Percentiles rank a stretch among this genome's conserved stretches.
These are phyloP conservation scores for Aquatica leii DNA, from an alignment of 2,888 invertebrate species.

Conservation along the genomic window DNA sequence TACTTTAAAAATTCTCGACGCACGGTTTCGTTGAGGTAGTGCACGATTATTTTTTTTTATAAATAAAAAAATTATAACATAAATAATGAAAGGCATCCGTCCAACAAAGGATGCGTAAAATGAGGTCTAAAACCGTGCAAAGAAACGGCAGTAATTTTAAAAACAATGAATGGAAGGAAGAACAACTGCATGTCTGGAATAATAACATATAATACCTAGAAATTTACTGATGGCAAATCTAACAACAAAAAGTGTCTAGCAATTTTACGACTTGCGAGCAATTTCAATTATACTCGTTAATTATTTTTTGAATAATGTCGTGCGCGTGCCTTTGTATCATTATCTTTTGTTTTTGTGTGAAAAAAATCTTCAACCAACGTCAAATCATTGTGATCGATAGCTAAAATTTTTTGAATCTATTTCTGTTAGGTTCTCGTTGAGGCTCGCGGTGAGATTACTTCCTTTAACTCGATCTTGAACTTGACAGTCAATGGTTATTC, in stretches of 20 bases:
- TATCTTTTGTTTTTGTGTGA: too few relatives aligned
- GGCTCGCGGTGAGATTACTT: too few relatives aligned
- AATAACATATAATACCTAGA: conserved; percentile 44
- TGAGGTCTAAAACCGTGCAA: conserved; percentile 48
- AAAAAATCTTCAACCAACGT: too few relatives aligned
- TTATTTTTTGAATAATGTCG: background rate
- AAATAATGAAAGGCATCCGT: conserved; percentile 17
- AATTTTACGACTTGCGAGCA: conserved; percentile 16
- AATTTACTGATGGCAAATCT: conserved; percentile 26
- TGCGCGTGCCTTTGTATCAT: too few relatives aligned
- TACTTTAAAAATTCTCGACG: too few relatives aligned
- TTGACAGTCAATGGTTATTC: too few relatives aligned
- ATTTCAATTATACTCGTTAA: conserved; percentile 11
- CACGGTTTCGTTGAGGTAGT: too few relatives aligned
- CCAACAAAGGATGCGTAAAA: conserved; percentile 30
- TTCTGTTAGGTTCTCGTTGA: too few relatives aligned
- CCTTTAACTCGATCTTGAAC: too few relatives aligned
- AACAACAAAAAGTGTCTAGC: conserved; percentile 19
- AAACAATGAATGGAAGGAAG: conserved; percentile 57
- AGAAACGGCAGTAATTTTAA: conserved; percentile 53
- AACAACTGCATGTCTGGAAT: conserved; percentile 56
- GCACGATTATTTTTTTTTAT: too few relatives aligned
- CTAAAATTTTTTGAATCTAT: too few relatives aligned
- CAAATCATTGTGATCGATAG: too few relatives aligned
- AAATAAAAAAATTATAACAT: conserved; percentile 3